These are phyloP conservation scores for Pterobdella sp. DNA, from an alignment of 2,888 invertebrate genomes.

Conservation along the genomic window DNA sequence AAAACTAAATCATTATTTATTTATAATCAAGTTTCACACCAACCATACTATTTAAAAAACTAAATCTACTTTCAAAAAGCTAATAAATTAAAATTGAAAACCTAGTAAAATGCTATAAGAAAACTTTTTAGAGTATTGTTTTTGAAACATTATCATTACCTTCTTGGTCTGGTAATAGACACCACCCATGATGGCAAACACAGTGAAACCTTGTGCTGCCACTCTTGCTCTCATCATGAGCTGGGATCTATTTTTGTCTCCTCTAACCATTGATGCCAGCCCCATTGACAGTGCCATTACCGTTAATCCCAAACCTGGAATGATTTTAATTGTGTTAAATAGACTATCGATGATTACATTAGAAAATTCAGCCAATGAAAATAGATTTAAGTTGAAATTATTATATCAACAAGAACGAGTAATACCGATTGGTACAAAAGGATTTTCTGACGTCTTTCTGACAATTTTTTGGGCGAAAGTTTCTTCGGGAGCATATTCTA, in stretches of 20 bases:
- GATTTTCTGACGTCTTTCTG: not conserved
- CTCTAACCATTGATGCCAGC: not conserved
- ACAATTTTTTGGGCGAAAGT: not conserved
- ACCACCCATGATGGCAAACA: not conserved
- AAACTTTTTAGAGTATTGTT: too few relatives aligned
- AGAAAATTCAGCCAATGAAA: too few relatives aligned
- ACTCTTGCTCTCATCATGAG: not conserved
- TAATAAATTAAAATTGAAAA: too few relatives aligned
- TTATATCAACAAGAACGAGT: not conserved
- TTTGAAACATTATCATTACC: too few relatives aligned
- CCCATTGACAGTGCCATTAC: not conserved
- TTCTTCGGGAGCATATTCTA: not conserved
- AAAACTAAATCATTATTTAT: too few relatives aligned
- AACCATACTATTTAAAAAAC: too few relatives aligned
- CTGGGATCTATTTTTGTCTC: not conserved
- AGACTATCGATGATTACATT: too few relatives aligned
- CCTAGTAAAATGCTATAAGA: too few relatives aligned
- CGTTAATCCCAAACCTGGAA: not conserved
- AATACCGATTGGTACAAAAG: not conserved
- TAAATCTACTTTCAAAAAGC: too few relatives aligned
- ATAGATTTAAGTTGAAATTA: not conserved
- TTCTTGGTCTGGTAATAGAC: not conserved
- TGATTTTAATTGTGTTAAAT: too few relatives aligned
- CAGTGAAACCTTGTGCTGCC: not conserved
- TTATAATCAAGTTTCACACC: too few relatives aligned